A percentile compares a stretch with the other conserved stretches of the same genome.
Conservation (phyloP, 2,113 vertebrate species). For the Aptenodytes patagonicus region DNA sequence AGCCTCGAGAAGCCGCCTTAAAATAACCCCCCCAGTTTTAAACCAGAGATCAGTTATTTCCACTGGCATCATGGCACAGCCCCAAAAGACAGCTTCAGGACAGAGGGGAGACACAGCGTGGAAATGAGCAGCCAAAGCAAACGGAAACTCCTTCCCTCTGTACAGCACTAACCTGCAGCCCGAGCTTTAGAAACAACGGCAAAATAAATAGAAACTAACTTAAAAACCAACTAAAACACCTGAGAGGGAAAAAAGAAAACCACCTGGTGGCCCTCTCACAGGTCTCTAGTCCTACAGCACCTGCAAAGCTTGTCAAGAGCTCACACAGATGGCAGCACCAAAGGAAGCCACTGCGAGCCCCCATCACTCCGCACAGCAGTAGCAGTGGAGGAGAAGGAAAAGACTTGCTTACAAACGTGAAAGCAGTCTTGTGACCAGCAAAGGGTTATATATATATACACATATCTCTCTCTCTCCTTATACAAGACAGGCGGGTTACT, state of each 20-base stretch:
- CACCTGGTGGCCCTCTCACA: background rate
- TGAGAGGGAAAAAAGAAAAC: background rate
- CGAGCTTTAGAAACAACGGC: rapidly evolving
- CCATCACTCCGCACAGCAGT: rapidly evolving
- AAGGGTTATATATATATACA: background rate
- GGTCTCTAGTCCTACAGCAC: background rate
- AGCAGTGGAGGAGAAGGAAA: background rate
- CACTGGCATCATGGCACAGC: background rate
- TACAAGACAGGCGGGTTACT: background rate
- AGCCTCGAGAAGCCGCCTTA: background rate
- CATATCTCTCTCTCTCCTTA: too few relatives aligned
- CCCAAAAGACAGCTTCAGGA: background rate
- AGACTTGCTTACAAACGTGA: background rate
- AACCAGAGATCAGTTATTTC: background rate
- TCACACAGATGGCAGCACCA: rapidly evolving
- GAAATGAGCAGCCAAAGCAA: background rate
- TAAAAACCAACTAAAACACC: background rate
- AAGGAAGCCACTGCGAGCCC: background rate
- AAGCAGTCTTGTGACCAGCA: background rate
- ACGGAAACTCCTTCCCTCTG: background rate
- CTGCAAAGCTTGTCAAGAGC: background rate
- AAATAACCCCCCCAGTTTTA: background rate
- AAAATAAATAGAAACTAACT: background rate
- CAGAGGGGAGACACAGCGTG: background rate
- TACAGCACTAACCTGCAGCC: background rate